Conservation (phyloP, 1,140 invertebrate species). For the Magallana gigas region DNA sequence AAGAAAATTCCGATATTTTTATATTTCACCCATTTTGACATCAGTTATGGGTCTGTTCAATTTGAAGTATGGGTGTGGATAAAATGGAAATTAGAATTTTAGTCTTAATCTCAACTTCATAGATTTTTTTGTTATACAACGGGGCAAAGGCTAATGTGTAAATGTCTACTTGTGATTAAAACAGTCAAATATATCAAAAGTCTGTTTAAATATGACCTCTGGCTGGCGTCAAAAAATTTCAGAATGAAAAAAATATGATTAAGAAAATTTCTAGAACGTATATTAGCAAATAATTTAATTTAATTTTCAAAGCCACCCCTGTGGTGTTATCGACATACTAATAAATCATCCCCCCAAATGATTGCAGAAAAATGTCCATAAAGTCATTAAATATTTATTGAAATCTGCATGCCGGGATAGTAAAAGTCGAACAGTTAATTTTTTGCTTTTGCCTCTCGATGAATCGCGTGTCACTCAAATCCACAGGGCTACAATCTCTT, state of each 20-base stretch:
- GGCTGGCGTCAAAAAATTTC: too few relatives aligned
- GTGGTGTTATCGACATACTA: background rate
- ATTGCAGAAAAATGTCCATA: slow-evolving; percentile 15
- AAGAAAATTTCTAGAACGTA: background rate
- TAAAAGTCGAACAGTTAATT: background rate
- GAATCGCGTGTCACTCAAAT: slow-evolving; percentile 1
- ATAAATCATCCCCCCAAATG: slow-evolving; percentile 17
- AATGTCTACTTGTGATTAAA: too few relatives aligned
- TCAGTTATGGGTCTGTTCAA: too few relatives aligned
- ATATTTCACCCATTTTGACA: background rate
- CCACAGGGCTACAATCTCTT: background rate
- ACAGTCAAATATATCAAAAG: too few relatives aligned
- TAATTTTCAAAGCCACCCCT: slow-evolving; percentile 6
- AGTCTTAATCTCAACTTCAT: too few relatives aligned
- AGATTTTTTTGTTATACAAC: too few relatives aligned
- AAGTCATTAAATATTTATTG: slow-evolving; percentile 31
- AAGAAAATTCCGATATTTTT: background rate
- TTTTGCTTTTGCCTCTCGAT: slow-evolving; percentile 27
- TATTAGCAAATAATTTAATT: slow-evolving; percentile 26
- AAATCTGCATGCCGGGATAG: slow-evolving; percentile 22
- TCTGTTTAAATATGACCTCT: too few relatives aligned
- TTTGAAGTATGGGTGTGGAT: too few relatives aligned
- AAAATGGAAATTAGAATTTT: too few relatives aligned
- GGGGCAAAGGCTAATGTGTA: too few relatives aligned
- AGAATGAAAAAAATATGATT: too few relatives aligned